Evolutionary conservation across 1,140 invertebrate species (phyloP).

Genomic region (Tribolium castaneum): DNA sequence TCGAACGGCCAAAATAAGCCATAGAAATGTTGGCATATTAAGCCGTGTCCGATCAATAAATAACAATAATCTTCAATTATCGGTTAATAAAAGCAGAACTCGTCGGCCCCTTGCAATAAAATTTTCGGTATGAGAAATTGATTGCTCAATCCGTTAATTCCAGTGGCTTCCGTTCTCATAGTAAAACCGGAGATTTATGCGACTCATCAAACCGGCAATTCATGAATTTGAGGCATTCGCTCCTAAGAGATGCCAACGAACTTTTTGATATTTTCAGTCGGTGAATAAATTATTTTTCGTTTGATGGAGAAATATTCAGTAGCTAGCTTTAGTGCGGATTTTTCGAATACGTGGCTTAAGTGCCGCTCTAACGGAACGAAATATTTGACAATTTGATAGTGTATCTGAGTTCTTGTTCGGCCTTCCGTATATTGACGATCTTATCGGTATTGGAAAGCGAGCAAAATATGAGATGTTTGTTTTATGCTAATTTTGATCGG

Average conservation of each 20-base stretch:
- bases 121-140: slow-evolving; percentile 35
- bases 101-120: background rate
- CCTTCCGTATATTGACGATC: background rate
- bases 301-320: slow-evolving; percentile 7
- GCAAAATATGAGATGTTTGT: background rate
- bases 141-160: slow-evolving; percentile 39
- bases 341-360: slow-evolving; percentile 25
- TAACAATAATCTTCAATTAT: background rate
- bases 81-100: background rate
- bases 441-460: background rate
- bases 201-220: slow-evolving; percentile 15
- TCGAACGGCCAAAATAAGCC: background rate
- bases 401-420: background rate
- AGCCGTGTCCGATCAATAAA: background rate
- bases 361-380: slow-evolving; percentile 1
- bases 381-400: background rate
- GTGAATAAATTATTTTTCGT: slow-evolving; percentile 34
- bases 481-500: background rate
- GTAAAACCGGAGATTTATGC: slow-evolving; percentile 27
- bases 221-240: slow-evolving; percentile 30
- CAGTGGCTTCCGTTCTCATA: slow-evolving; percentile 37
- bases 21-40: background rate
- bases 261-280: slow-evolving; percentile 29
- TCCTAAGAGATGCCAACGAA: slow-evolving; percentile 35
- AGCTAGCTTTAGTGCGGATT: slow-evolving; percentile 10